phyloP scores from a whole-genome alignment of 2,797 vertebrate species.

The Xyrichtys novacula region DNA sequence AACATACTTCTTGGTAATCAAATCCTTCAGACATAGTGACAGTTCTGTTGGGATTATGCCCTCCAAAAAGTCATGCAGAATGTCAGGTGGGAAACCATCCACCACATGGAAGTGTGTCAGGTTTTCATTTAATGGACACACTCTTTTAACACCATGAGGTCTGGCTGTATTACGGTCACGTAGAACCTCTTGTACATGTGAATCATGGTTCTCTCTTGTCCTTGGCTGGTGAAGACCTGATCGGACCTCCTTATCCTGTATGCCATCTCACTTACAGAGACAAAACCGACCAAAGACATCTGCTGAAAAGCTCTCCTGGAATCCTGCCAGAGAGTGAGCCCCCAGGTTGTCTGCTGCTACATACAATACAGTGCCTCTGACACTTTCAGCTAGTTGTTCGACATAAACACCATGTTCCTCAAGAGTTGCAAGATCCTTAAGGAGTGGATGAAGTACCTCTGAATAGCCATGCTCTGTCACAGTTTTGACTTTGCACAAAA shows the following conservation, averaged over 20 bases:
- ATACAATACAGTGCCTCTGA: constrained; percentile 50
- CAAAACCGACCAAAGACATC: constrained; percentile 55
- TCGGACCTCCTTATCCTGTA: constrained; percentile 35
- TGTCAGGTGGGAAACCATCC: constrained; percentile 44
- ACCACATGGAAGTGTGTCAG: constrained; percentile 48
- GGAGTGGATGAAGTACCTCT: constrained; percentile 2
- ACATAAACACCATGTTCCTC: constrained; percentile 33
- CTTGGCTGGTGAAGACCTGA: constrained; percentile 42
- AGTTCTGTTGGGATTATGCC: constrained; percentile 12
- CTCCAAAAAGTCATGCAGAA: constrained; percentile 50
- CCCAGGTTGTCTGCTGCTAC: constrained; percentile 52
- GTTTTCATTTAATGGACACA: constrained; percentile 41
- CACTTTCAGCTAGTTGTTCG: constrained; percentile 28
- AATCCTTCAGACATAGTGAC: no score
- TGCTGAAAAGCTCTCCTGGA: constrained; percentile 40
- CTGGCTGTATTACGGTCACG: not conserved
- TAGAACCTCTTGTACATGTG: constrained; percentile 43
- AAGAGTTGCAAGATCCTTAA: not conserved
- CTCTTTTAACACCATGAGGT: constrained; percentile 36
- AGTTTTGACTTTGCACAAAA: constrained; percentile 10
- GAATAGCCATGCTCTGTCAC: constrained; percentile 16
- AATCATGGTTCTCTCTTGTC: constrained; percentile 35
- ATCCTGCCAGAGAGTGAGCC: constrained; percentile 51
- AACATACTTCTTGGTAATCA: no score
- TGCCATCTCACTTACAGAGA: not conserved